Conservation (phyloP, 2,113 vertebrate genomes). For the Otolemur garnettii region DNA sequence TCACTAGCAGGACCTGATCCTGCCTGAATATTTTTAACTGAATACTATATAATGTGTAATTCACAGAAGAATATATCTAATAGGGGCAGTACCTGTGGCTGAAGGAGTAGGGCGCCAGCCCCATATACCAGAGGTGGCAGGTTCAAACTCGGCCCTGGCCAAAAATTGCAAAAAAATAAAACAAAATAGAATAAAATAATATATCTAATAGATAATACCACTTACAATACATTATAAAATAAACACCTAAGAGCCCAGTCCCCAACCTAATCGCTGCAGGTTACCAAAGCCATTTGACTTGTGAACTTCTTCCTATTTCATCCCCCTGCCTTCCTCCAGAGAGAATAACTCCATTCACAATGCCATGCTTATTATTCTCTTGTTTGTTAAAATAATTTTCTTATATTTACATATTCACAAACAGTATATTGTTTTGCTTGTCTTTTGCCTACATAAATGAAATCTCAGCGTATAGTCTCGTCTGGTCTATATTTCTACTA, state of each 20-base stretch:
- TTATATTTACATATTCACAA: not conserved
- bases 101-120: too few species aligned
- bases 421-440: not conserved
- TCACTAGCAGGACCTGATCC: not conserved
- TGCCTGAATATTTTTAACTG: conserved; percentile 23
- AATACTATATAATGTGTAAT: not conserved
- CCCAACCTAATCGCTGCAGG: not conserved
- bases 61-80: not conserved
- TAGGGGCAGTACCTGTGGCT: not conserved
- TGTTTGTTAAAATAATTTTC: not conserved
- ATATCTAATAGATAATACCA: not conserved
- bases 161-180: too few species aligned
- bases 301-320: not conserved
- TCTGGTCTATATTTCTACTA: not conserved
- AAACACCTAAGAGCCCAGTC: not conserved
- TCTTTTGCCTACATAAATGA: not conserved
- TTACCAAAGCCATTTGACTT: not conserved
- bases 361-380: conserved; percentile 20
- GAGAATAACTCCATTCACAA: not conserved
- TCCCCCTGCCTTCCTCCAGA: not conserved
- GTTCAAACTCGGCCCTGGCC: too few species aligned
- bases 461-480: not conserved
- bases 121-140: too few species aligned
- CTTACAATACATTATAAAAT: not conserved
- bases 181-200: not conserved